phyloP scores from a whole-genome alignment of 2,888 invertebrate genomes.

The Drosophila picticornis region DNA sequence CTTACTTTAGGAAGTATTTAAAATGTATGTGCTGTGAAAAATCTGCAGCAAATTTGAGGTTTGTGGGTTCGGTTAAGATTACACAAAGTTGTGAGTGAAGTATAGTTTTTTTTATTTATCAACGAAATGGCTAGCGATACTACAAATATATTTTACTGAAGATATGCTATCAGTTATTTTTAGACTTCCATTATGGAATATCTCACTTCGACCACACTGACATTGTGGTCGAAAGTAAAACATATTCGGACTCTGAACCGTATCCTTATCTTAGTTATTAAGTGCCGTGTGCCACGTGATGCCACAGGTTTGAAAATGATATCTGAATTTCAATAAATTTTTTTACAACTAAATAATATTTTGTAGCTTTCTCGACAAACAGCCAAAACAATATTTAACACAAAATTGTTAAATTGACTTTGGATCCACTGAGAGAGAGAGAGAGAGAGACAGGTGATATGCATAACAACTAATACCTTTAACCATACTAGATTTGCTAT shows the following conservation, averaged over 20 bases:
- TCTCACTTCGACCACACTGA: background rate
- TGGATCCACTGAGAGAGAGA: too few species aligned
- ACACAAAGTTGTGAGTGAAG: background rate
- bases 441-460: too few species aligned
- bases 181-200: background rate
- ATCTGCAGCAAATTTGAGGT: background rate
- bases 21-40: background rate
- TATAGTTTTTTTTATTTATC: too few species aligned
- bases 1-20: background rate
- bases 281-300: too few species aligned
- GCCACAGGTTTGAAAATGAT: background rate
- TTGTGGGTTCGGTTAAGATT: background rate
- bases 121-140: background rate
- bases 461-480: background rate
- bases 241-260: background rate
- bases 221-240: background rate
- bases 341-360: background rate
- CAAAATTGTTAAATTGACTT: background rate
- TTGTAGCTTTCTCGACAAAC: background rate
- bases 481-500: background rate
- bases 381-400: background rate
- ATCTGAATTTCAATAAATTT: background rate
- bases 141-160: background rate
- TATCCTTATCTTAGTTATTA: background rate
- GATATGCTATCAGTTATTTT: background rate